Base-by-base conservation (phyloP, 1,140 invertebrate genomes). In the Gryon sp. region DNA sequence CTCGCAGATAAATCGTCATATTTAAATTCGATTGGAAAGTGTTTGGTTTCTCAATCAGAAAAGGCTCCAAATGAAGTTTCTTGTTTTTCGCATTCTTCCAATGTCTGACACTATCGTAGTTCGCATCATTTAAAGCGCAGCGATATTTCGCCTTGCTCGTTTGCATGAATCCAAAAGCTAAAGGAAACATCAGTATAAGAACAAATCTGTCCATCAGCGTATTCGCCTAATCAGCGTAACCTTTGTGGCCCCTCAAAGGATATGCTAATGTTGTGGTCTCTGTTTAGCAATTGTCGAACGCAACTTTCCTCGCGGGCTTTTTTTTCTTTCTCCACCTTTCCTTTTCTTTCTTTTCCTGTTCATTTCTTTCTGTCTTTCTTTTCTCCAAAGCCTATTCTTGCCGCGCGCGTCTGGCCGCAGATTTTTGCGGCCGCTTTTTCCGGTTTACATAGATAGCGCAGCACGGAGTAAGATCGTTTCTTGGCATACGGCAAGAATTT, bases 401-500 rank as follows among this genome's bases (percentile, higher is more conserved):
- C 41, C 11, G 26, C 26, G 24, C 26, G 36, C 26, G n/a, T n/a
- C n/a, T 32, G 5, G 34, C 18, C 9, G 6, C n/a, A n/a, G 20
- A 69, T 62, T 73, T 78, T 74, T 69, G 20, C 22, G n/a, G 12
- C 11, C 45, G 20, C 43, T 59, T 74, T 68, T 66, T 60, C 60
- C 62, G 65, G 60, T 60, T 66, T 40, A 66, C 50, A 57, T 68
- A 59, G 60, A 70, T 76, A 60, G 75, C 68, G 22, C 68, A 66
- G 68, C 75, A 72, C 60, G 57, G 43, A 66, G 45, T 66, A 68
- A 45, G 66, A 68, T 72, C 75, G 75, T 78, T 73, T 70, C 65
- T 75, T 76, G 76, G 69, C 75, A 63, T 80, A 80, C 78, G 63
- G 73, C 55, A 72, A 78, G 70, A 83, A 83, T 83, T 83, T 83